These are phyloP conservation scores for Acanthurus lineatus DNA, from an alignment of 2,797 vertebrate species.

Conservation along the genomic window DNA sequence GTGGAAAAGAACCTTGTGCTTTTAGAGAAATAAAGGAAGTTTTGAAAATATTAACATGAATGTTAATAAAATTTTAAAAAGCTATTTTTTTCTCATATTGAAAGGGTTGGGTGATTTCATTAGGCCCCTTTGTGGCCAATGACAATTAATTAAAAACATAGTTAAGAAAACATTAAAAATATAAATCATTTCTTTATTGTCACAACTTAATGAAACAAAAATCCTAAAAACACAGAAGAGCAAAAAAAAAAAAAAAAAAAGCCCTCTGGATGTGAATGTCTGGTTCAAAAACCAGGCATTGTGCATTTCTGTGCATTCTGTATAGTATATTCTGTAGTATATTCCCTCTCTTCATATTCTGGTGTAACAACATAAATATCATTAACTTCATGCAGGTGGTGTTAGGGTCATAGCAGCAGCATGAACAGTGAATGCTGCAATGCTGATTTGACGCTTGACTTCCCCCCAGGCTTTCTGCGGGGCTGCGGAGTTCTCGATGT, in stretches of 20 bases:
- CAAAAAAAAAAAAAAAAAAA: neutral
- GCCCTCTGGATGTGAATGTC: neutral
- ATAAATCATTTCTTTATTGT: slow-evolving; percentile 8
- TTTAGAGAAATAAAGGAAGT: neutral
- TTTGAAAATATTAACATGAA: neutral
- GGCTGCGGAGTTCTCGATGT: slow-evolving; percentile 87
- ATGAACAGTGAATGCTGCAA: slow-evolving; percentile 92
- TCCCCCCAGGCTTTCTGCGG: slow-evolving; percentile 88
- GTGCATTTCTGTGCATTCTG: neutral
- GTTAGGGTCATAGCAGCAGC: slow-evolving; percentile 90
- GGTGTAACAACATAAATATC: too few relatives aligned
- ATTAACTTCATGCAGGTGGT: slow-evolving; percentile 67
- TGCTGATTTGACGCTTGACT: slow-evolving; percentile 93
- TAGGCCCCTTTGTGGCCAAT: neutral
- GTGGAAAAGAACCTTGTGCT: neutral
- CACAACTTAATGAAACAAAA: neutral
- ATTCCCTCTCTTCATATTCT: neutral
- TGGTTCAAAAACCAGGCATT: neutral
- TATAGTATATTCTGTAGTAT: too few relatives aligned
- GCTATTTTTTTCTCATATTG: neutral
- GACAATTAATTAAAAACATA: neutral
- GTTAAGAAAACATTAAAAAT: neutral
- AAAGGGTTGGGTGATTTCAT: slow-evolving; percentile 10
- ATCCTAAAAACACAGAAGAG: neutral
- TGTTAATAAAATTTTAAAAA: neutral